Conservation (phyloP, 2,797 vertebrate species). For the Phrynocephalus vlangalii region DNA sequence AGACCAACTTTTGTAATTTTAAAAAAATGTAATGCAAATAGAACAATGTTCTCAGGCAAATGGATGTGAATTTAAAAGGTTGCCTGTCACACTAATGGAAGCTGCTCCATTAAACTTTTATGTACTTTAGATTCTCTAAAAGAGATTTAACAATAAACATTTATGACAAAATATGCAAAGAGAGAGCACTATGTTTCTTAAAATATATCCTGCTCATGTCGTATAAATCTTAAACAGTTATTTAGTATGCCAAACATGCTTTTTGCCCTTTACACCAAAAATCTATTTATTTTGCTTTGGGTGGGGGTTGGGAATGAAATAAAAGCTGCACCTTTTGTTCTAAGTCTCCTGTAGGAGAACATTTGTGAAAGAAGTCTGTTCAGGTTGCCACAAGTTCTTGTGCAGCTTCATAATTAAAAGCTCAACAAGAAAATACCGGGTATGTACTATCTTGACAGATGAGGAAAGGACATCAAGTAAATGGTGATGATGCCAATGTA, state of each 20-base stretch:
- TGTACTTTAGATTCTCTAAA: conserved; percentile 4
- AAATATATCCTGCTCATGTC: conserved; percentile 7
- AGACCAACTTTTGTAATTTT: conserved; percentile 1
- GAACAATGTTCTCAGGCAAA: background rate
- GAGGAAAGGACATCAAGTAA: background rate
- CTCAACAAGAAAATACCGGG: background rate
- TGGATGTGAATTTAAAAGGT: background rate
- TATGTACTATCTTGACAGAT: background rate
- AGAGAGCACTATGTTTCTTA: background rate
- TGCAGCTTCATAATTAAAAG: background rate
- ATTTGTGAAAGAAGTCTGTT: background rate
- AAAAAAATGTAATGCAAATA: background rate
- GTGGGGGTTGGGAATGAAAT: background rate
- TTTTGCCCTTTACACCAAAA: conserved; percentile 7
- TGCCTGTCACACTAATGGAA: conserved; percentile 1
- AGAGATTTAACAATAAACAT: background rate
- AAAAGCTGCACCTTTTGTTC: background rate
- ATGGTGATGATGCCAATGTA: background rate
- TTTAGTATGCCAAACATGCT: background rate
- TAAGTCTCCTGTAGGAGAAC: background rate
- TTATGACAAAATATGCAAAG: conserved; percentile 10
- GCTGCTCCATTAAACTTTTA: conserved; percentile 7
- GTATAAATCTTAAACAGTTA: conserved; percentile 8
- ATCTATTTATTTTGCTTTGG: background rate
- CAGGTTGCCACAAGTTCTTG: background rate